phyloP scores from a whole-genome alignment of 30 jellyfish, hydroid and myxozoan genomes.

The Hydra vulgaris region DNA sequence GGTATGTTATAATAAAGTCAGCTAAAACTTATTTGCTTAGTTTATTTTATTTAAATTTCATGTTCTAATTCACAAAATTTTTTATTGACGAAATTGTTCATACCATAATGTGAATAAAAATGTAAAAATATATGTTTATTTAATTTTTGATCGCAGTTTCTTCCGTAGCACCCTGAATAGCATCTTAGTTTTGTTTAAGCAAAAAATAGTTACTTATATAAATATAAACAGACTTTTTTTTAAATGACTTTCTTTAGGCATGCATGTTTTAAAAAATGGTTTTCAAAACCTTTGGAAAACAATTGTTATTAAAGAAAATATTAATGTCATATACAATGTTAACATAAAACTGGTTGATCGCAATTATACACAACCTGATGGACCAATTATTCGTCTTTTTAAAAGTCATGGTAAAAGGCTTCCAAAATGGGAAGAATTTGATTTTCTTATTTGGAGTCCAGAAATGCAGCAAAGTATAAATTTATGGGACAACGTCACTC shows the following conservation, averaged over 20 bases:
- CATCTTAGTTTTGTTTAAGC: no score
- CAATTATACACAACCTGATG: conserved; percentile 27
- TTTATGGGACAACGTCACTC: conserved; percentile 26
- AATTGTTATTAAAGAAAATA: conserved; percentile 43
- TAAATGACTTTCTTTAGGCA: conserved; percentile 40
- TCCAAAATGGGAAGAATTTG: conserved; percentile 45
- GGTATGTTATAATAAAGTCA: not conserved
- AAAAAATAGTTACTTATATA: no score
- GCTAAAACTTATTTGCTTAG: not conserved
- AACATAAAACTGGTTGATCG: conserved; percentile 43
- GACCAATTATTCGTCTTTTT: not conserved
- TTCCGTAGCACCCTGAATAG: no score
- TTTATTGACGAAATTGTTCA: no score
- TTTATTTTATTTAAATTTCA: not conserved
- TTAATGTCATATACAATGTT: conserved; percentile 36
- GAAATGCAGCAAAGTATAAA: conserved; percentile 50
- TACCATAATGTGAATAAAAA: no score
- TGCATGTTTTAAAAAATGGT: conserved; percentile 58
- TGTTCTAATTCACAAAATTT: not conserved
- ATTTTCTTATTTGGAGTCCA: conserved; percentile 85
- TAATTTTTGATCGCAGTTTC: no score
- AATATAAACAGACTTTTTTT: no score
- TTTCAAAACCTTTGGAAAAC: conserved; percentile 65
- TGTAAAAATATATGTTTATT: no score
- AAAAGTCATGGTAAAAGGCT: conserved; percentile 27